These are phyloP conservation scores for Noctua fimbriata DNA, from an alignment of 2,888 invertebrate genomes.

Conservation along the genomic window DNA sequence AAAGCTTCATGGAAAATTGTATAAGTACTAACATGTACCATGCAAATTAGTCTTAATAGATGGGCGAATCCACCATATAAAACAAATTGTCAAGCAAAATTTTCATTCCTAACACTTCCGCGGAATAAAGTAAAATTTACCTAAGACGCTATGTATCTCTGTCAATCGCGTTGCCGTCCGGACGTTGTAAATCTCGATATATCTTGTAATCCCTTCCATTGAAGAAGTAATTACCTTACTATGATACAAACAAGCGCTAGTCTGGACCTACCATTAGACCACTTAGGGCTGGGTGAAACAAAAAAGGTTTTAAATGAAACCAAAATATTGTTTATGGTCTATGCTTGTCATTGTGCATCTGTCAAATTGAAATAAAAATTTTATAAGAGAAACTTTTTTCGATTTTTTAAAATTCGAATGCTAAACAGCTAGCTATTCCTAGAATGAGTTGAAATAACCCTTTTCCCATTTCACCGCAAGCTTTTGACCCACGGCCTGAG, in stretches of 20 bases:
- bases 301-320: slow-evolving; percentile 11
- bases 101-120: slow-evolving; percentile 40
- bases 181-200: slow-evolving; percentile 60
- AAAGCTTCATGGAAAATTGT: background rate
- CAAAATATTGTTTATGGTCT: background rate
- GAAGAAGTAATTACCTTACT: slow-evolving; percentile 62
- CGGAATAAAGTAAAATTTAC: slow-evolving; percentile 59
- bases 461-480: slow-evolving; percentile 28
- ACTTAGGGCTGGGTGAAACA: slow-evolving; percentile 25
- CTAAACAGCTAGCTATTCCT: background rate
- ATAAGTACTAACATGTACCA: background rate
- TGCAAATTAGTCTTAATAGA: background rate
- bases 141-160: slow-evolving; percentile 61
- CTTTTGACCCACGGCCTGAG: slow-evolving; percentile 52
- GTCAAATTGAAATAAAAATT: slow-evolving; percentile 34
- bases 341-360: background rate
- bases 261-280: slow-evolving; percentile 32
- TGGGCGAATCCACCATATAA: background rate
- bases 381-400: background rate
- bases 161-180: slow-evolving; percentile 59
- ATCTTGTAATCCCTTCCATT: slow-evolving; percentile 63
- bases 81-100: slow-evolving; percentile 37
- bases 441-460: slow-evolving; percentile 34
- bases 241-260: slow-evolving; percentile 62
- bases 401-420: slow-evolving; percentile 47